These are phyloP conservation scores for Boulengeromyrus knoepffleri DNA, from an alignment of 2,113 vertebrate genomes.

Conservation along the genomic window DNA sequence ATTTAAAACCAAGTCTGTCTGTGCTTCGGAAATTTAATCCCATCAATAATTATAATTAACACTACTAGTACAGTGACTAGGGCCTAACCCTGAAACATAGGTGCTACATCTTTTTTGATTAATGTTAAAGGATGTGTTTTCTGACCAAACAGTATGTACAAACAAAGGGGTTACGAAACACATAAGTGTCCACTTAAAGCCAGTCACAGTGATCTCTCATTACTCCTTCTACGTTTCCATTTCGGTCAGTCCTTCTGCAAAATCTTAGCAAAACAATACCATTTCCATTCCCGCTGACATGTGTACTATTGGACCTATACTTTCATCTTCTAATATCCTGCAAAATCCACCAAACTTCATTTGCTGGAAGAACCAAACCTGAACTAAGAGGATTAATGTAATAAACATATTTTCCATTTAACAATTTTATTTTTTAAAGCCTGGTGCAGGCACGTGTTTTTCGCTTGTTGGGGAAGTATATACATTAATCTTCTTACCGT, in stretches of 20 bases:
- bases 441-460: conserved; percentile 62
- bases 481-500: conserved; percentile 63
- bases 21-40: background rate
- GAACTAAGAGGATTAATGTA: conserved; percentile 71
- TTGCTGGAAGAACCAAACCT: conserved; percentile 64
- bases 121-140: background rate
- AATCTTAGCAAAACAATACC: conserved; percentile 9
- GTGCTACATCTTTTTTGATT: background rate
- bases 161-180: background rate
- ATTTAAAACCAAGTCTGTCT: background rate
- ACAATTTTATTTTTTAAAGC: conserved; percentile 66
- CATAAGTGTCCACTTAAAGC: background rate
- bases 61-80: background rate
- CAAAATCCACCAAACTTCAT: conserved; percentile 68
- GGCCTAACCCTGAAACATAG: background rate
- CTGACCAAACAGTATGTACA: background rate
- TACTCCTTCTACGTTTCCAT: background rate
- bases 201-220: background rate
- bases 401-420: conserved; percentile 70
- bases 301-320: conserved; percentile 34
- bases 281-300: conserved; percentile 30
- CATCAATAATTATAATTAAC: background rate
- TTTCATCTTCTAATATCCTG: conserved; percentile 54
- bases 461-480: conserved; percentile 55
- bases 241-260: background rate